A percentile compares a stretch with the other conserved stretches of the same genome.
phyloP scores from a whole-genome alignment of 2,113 vertebrate species.

The Vulpes lagopus region DNA sequence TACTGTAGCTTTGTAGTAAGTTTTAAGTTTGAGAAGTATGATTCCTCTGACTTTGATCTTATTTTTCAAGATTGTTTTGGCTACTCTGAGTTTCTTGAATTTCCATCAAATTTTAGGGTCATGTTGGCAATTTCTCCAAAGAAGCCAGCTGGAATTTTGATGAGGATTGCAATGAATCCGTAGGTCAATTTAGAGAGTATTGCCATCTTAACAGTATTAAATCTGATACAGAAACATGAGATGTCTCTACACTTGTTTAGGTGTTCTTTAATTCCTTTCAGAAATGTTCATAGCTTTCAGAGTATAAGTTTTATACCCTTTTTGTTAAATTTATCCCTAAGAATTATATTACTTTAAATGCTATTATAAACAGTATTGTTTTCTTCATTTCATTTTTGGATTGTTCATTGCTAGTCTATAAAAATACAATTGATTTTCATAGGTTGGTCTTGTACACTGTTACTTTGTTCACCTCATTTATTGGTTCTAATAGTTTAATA shows the following conservation, averaged over 20 bases:
- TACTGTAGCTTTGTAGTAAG: not conserved
- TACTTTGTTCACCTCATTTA: not conserved
- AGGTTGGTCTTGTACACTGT: not conserved
- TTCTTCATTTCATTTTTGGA: constrained; percentile 1
- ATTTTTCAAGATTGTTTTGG: not conserved
- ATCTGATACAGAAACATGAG: not conserved
- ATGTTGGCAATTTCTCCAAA: not conserved
- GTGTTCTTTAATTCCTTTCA: not conserved
- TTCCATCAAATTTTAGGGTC: not conserved
- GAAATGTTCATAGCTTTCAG: not conserved
- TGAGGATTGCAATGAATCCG: not conserved
- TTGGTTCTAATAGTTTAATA: not conserved
- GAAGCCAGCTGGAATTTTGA: not conserved
- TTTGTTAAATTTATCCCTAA: not conserved
- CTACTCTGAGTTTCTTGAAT: not conserved
- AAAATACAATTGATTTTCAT: not conserved
- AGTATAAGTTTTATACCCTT: not conserved
- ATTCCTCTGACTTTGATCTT: not conserved
- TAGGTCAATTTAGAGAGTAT: not conserved
- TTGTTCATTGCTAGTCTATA: not conserved
- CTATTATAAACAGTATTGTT: not conserved
- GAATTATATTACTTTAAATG: not conserved
- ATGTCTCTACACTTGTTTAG: not conserved
- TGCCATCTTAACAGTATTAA: not conserved
- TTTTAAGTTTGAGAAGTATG: not conserved